Base-by-base conservation (phyloP, 2,797 vertebrate species). In the Danio albolineatus region DNA sequence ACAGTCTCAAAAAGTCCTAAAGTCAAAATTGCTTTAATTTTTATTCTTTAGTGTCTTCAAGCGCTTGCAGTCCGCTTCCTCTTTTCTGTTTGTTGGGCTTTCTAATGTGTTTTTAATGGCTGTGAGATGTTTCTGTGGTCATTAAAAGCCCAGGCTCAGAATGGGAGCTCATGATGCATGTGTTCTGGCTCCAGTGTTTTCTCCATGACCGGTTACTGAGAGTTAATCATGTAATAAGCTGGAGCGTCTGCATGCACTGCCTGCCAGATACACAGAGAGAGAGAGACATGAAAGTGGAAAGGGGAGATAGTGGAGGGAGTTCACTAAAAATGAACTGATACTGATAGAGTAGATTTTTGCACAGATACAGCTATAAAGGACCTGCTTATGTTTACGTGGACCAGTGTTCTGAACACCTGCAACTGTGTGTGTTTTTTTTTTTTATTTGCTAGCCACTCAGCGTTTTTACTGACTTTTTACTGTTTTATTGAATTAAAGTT, bases 211-310 rank as follows among this genome's bases (percentile, higher is more conserved):
- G n/a, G 19, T 64, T 73, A 36, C 48, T 54, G 39, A 67, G 38
- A 48, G 21, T 77, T 57, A 19, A 79, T 79, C 59, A 71, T 54
- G 17, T 64, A 64, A 38, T 56, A 64, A 60, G 17, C 69, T 73
- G 69, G 57, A 79, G 46, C 46, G 16, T 54, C 19, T 64, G 77
- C 19, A 36, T 9, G n/a, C 4, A 41, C 14, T n/a, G 57, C 46
- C 54, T n/a, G 59, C 77, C 85, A 89, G 76, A 87, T 9, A 44
- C 70, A 0, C 1, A 28, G 64, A 64, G 41, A 56, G 10, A 13
- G 74, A 67, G 16, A 14, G 48, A 67, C 46, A 53, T 12, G 43
- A 9, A 12, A 14, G 16, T 49, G 19, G 57, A 19, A 9, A 44
- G 51, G 49, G 54, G 17, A 43, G 38, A 56, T 28, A 43, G 54